Evolutionary conservation across 2,113 vertebrate species (phyloP).

Genomic region (Lasiurus borealis): DNA sequence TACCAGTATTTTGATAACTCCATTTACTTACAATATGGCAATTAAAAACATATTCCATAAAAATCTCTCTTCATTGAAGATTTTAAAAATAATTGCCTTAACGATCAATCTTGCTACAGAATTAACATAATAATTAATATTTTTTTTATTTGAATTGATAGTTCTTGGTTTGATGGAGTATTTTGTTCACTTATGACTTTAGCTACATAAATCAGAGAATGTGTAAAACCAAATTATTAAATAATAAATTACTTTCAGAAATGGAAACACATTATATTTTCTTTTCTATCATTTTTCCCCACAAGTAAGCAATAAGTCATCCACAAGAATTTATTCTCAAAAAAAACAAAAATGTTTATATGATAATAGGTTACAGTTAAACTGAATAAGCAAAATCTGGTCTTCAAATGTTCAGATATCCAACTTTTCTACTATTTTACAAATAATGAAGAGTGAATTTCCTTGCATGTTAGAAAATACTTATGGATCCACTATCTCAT

Average conservation of each 20-base stretch:
- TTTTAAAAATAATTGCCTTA: slow-evolving; percentile 73
- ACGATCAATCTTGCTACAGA: slow-evolving; percentile 53
- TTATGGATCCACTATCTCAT: background rate
- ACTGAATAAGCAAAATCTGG: slow-evolving; percentile 71
- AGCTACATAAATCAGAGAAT: slow-evolving; percentile 72
- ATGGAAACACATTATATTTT: slow-evolving; percentile 78
- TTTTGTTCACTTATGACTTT: slow-evolving; percentile 43
- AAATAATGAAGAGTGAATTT: background rate
- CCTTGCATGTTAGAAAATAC: background rate
- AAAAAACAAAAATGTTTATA: slow-evolving; percentile 53
- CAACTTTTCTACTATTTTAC: slow-evolving; percentile 48
- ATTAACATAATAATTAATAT: slow-evolving; percentile 64
- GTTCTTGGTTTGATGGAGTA: slow-evolving; percentile 57
- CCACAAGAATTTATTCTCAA: slow-evolving; percentile 57
- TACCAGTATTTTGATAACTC: slow-evolving; percentile 48
- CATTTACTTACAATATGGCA: slow-evolving; percentile 38
- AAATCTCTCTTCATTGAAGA: slow-evolving; percentile 61
- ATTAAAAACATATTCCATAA: slow-evolving; percentile 65
- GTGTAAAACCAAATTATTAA: slow-evolving; percentile 83
- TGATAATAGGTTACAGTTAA: slow-evolving; percentile 77
- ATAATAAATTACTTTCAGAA: slow-evolving; percentile 77
- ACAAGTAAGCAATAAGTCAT: slow-evolving; percentile 75
- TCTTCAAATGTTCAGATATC: slow-evolving; percentile 22
- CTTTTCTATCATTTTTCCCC: slow-evolving; percentile 56
- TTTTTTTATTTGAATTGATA: slow-evolving; percentile 71